Percentiles rank a stretch among this genome's conserved stretches.
Conservation (phyloP, 2,888 invertebrate genomes). For the Coecobrya sp. region DNA sequence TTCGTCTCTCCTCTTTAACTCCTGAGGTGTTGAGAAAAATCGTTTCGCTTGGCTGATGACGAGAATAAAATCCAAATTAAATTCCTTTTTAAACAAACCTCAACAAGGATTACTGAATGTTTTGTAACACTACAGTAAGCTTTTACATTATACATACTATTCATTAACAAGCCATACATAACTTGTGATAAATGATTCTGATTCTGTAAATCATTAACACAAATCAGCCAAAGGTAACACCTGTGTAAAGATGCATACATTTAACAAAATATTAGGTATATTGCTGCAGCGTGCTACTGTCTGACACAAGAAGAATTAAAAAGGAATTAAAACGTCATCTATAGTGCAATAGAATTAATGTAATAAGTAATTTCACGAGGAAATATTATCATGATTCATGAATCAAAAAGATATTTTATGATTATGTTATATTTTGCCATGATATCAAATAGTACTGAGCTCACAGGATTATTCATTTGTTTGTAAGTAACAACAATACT, state of each 20-base stretch:
- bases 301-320: neutral
- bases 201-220: constrained; percentile 8
- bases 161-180: constrained; percentile 36
- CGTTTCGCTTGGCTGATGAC: constrained; percentile 76
- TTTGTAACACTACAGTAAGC: neutral
- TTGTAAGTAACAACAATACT: neutral
- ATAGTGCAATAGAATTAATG: neutral
- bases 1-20: constrained; percentile 39
- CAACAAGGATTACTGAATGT: neutral
- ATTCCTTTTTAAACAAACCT: neutral
- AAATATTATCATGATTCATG: constrained; percentile 22
- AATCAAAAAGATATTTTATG: neutral
- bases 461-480: neutral
- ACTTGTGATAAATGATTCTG: neutral
- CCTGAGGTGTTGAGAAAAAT: constrained; percentile 67
- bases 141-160: neutral
- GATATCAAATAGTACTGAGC: neutral
- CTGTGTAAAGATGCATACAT: neutral
- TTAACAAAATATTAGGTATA: neutral
- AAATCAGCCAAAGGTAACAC: neutral
- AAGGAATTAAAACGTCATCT: neutral
- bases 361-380: constrained; percentile 25
- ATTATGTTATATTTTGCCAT: neutral
- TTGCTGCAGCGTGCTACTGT: neutral
- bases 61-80: constrained; percentile 73